A percentile compares a stretch with the other conserved stretches of the same genome.
Evolutionary conservation across 2,888 invertebrate species (phyloP).

Genomic region (Peribatodes rhomboidaria): DNA sequence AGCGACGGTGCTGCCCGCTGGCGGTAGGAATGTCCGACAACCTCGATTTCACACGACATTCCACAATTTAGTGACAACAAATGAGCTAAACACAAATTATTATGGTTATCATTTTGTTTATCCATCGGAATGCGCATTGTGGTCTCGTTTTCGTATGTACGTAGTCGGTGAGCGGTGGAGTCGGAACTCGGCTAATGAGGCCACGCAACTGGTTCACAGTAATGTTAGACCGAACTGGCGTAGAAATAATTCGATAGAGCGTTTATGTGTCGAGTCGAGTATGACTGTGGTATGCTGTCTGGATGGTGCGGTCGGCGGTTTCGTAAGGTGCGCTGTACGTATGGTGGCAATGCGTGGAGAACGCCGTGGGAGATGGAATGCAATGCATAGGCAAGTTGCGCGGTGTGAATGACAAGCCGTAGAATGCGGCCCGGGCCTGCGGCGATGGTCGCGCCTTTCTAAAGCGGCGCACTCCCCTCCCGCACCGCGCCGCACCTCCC

Average conservation of each 20-base stretch:
- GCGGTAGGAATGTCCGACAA: constrained; percentile 84
- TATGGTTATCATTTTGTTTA: constrained; percentile 84
- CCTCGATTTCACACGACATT: constrained; percentile 87
- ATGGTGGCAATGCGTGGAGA: constrained; percentile 71
- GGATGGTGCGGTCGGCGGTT: constrained; percentile 69
- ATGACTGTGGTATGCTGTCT: constrained; percentile 69
- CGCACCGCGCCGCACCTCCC: constrained; percentile 62
- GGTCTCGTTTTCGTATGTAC: constrained; percentile 68
- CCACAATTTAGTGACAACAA: constrained; percentile 87
- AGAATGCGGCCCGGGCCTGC: constrained; percentile 86
- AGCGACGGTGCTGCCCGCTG: constrained; percentile 87
- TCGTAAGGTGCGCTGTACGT: constrained; percentile 70
- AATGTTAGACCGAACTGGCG: constrained; percentile 75
- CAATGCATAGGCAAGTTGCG: constrained; percentile 86
- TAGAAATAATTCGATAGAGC: constrained; percentile 80
- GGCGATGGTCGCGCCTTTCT: constrained; percentile 87
- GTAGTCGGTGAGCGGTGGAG: constrained; percentile 66
- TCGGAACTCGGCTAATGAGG: constrained; percentile 73
- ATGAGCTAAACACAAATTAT: constrained; percentile 86
- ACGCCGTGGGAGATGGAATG: constrained; percentile 83
- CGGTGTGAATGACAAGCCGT: constrained; percentile 87
- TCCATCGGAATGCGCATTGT: constrained; percentile 77
- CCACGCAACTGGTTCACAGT: constrained; percentile 80
- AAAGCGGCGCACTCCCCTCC: constrained; percentile 81
- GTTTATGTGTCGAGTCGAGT: constrained; percentile 67